Evolutionary conservation across 2,888 invertebrate species (phyloP), one percentile per base, ranked within the genome.

Genomic region (Sphaerophoria taeniata): DNA sequence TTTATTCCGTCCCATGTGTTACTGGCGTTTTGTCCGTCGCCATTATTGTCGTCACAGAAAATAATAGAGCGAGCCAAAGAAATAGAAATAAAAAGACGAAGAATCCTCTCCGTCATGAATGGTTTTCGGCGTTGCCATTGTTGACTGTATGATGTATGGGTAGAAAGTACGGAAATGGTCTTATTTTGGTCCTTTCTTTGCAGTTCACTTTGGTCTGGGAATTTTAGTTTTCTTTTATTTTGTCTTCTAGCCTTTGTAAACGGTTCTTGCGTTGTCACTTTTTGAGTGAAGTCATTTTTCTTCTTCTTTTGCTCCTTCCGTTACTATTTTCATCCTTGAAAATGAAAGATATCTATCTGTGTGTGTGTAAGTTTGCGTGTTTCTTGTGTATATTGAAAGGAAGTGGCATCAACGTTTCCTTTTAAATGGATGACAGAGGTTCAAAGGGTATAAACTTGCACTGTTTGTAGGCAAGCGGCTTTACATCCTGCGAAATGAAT

Each of bases 61-160:
- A 34, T 45, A 45, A 61, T 45, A 61, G 43, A n/a, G 31, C 36
- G 51, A 36, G 47, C 36, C 31, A 47, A 7, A 43, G n/a, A 12
- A 43, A 55, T 11, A 43, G 11, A 6, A 45, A 5, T 4, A 51
- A 58, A 51, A 67, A 36, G 51, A 33, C 67, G 12, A 31, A 24
- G 9, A 12, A 9, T 43, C 9, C 43, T 3, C 12, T 11, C 43
- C 58, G 67, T 58, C 33, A 58, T 72, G 65, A 70, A 55, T 56
- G 63, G 61, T 12, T 70, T 77, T 78, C 63, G 58, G 49, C 45
- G 67, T 16, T 58, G 43, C 73, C 34, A 72, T 85, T 80, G 80
- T 85, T 80, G 76, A 60, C 58, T 67, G 58, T 76, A 63, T 85
- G 70, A 77, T 81, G 73, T 85, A 85, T 85, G 34, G 49, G 1